Conservation (phyloP, 1,140 invertebrate species). For the Drosophila gunungcola region DNA sequence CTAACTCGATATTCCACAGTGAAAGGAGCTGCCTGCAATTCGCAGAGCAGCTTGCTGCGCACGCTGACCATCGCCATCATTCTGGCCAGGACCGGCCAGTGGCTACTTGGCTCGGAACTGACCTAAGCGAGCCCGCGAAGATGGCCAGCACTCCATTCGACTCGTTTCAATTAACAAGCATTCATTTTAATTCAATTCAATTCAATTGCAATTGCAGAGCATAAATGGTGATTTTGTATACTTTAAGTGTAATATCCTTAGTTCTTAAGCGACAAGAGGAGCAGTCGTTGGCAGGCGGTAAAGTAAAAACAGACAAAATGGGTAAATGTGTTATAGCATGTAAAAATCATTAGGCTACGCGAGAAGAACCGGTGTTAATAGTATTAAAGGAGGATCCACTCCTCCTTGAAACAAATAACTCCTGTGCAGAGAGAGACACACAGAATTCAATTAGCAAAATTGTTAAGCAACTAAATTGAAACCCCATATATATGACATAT, state of each 20-base stretch:
- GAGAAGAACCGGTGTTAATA: slow-evolving; percentile 29
- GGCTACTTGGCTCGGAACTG: slow-evolving; percentile 70
- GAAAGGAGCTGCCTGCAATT: slow-evolving; percentile 61
- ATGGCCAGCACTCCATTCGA: slow-evolving; percentile 9
- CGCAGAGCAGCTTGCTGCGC: slow-evolving; percentile 54
- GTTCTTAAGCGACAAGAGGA: slow-evolving; percentile 59
- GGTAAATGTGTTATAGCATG: slow-evolving; percentile 65
- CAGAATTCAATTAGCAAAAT: slow-evolving; percentile 68
- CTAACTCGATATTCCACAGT: slow-evolving; percentile 51
- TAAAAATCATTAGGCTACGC: slow-evolving; percentile 43
- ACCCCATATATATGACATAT: slow-evolving; percentile 39
- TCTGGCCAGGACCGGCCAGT: slow-evolving; percentile 68
- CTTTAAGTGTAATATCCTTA: slow-evolving; percentile 82
- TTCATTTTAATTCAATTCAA: slow-evolving; percentile 72
- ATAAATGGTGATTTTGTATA: slow-evolving; percentile 83
- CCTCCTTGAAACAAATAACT: not conserved
- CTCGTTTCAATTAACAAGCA: slow-evolving; percentile 54
- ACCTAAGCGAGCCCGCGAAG: slow-evolving; percentile 54
- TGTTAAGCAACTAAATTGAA: slow-evolving; percentile 51
- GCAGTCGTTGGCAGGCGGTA: slow-evolving; percentile 8
- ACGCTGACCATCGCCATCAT: slow-evolving; percentile 72
- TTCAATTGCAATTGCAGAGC: slow-evolving; percentile 82
- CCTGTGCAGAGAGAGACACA: not conserved
- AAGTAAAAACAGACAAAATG: slow-evolving; percentile 31
- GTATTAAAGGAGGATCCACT: slow-evolving; percentile 19